Conservation (phyloP, 2,888 invertebrate genomes). For the Resseliella maxima region DNA sequence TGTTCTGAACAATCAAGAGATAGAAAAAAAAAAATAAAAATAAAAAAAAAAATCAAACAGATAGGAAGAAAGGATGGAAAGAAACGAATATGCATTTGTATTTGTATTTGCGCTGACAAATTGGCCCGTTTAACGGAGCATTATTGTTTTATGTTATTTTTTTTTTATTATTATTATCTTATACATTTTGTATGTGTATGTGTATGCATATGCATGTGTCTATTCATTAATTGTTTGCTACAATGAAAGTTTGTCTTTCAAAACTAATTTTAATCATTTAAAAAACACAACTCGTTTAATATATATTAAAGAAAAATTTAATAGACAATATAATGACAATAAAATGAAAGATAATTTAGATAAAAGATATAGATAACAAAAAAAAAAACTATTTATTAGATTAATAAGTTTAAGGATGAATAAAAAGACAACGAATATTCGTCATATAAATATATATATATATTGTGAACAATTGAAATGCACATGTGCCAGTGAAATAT, state of each 20-base stretch:
- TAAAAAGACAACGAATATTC: background rate
- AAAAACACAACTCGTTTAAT: no score
- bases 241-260: background rate
- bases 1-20: no score
- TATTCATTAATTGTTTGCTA: background rate
- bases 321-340: background rate
- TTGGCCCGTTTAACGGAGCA: constrained; percentile 5
- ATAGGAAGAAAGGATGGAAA: no score
- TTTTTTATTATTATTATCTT: background rate
- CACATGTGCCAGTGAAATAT: constrained; percentile 31
- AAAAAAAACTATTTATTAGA: constrained; percentile 22
- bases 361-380: background rate
- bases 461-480: constrained; percentile 32
- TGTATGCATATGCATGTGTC: no score
- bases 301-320: no score
- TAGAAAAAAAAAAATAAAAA: no score
- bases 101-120: background rate
- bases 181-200: background rate
- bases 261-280: background rate
- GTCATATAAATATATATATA: no score
- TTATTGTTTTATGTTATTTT: background rate
- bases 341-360: no score
- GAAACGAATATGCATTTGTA: background rate
- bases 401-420: background rate
- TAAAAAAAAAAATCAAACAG: background rate